Conservation (phyloP, 2,797 vertebrate genomes). For the Lindbergichthys nudifrons region DNA sequence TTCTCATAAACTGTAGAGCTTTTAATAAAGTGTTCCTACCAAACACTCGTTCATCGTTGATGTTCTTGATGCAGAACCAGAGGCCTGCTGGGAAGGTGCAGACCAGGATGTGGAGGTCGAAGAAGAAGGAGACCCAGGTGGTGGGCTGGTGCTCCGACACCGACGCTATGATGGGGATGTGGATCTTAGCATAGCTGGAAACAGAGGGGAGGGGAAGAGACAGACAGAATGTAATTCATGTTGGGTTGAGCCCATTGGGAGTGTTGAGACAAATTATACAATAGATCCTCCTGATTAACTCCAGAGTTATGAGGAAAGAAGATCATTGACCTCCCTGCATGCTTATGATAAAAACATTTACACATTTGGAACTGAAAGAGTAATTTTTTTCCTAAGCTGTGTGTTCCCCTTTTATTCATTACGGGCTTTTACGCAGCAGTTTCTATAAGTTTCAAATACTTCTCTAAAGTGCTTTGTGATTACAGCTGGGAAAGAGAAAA, state of each 20-base stretch:
- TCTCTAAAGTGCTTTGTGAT: conserved; percentile 58
- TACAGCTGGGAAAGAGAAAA: conserved; percentile 57
- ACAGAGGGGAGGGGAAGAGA: conserved; percentile 1
- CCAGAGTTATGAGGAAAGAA: conserved; percentile 42
- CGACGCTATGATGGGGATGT: conserved; percentile 99
- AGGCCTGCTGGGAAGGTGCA: conserved; percentile 99
- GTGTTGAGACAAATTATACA: conserved; percentile 66
- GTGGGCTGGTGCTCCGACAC: conserved; percentile 99
- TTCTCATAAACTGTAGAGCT: neutral
- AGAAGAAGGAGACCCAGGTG: conserved; percentile 99
- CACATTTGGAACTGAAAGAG: conserved; percentile 33
- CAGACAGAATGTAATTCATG: conserved; percentile 50
- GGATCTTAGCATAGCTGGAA: conserved; percentile 97
- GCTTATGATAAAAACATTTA: conserved; percentile 44
- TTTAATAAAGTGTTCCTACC: conserved; percentile 81
- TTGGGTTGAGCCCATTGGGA: conserved; percentile 39
- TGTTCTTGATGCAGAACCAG: conserved; percentile 99
- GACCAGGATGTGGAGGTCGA: conserved; percentile 99
- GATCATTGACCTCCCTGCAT: conserved; percentile 39
- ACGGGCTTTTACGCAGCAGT: conserved; percentile 35
- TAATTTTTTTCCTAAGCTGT: conserved; percentile 32
- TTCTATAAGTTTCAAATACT: conserved; percentile 37
- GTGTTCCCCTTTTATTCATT: conserved; percentile 34
- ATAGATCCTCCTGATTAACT: conserved; percentile 66
- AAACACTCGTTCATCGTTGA: conserved; percentile 96